Evolutionary conservation across 2,797 vertebrate species (phyloP).

Genomic region (Ctenosaura bakeri): DNA sequence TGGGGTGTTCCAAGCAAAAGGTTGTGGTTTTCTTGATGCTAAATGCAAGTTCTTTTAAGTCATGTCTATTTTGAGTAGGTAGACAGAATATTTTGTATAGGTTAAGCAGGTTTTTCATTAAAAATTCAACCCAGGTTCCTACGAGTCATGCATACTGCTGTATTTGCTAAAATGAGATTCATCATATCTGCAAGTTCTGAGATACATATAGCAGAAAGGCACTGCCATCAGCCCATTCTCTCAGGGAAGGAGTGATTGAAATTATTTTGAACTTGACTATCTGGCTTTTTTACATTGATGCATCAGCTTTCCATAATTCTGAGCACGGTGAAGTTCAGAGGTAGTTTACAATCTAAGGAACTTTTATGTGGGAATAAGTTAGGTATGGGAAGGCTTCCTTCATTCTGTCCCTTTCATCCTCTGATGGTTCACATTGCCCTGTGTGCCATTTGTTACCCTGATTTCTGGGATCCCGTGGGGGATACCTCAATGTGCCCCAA

Average conservation of each 20-base stretch:
- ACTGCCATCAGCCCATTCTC: not conserved
- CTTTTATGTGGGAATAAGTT: not conserved
- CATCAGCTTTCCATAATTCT: not conserved
- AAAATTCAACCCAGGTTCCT: conserved; percentile 23
- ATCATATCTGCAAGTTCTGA: conserved; percentile 17
- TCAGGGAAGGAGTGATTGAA: not conserved
- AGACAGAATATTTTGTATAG: conserved; percentile 29
- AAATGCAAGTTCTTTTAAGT: conserved; percentile 26
- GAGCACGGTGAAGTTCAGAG: not conserved
- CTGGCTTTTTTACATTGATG: not conserved
- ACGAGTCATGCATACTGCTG: not conserved
- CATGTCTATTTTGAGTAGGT: conserved; percentile 14
- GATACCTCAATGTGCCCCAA: no score
- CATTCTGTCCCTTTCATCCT: not conserved
- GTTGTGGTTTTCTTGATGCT: not conserved
- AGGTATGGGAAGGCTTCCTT: not conserved
- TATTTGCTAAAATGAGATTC: conserved; percentile 21
- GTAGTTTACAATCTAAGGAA: not conserved
- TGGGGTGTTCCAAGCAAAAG: not conserved
- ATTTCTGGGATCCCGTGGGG: no score
- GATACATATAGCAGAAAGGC: conserved; percentile 3
- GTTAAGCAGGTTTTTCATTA: conserved; percentile 27
- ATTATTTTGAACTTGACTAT: conserved; percentile 2
- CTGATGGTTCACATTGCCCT: not conserved
- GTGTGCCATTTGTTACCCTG: no score